phyloP scores from a whole-genome alignment of 1,140 invertebrate genomes.

The Cryptotermes secundus region DNA sequence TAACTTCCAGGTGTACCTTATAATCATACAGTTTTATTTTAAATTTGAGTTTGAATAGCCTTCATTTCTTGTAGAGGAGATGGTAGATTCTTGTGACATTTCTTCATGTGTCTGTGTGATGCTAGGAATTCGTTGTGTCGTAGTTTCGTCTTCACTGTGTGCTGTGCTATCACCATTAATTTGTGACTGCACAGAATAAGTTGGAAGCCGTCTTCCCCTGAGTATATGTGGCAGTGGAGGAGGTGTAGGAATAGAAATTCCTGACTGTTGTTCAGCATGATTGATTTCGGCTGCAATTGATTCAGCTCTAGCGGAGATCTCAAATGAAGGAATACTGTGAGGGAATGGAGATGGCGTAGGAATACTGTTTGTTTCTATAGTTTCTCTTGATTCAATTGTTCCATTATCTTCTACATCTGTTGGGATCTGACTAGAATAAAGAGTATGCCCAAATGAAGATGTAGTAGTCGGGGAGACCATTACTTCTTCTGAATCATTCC shows the following conservation, averaged over 20 bases:
- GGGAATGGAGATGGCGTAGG: constrained; percentile 29
- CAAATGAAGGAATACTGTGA: not conserved
- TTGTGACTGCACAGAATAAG: not conserved
- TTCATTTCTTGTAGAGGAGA: not conserved
- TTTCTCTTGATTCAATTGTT: not conserved
- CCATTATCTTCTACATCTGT: constrained; percentile 1
- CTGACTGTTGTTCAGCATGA: too few species aligned
- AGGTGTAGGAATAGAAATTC: not conserved
- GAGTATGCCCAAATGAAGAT: not conserved
- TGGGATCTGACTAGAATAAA: not conserved
- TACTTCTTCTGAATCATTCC: not conserved
- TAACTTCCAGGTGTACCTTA: not conserved
- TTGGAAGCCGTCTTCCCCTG: not conserved
- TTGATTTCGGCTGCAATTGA: not conserved
- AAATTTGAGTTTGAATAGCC: not conserved
- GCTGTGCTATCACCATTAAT: not conserved
- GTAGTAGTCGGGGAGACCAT: not conserved
- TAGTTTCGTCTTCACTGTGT: not conserved
- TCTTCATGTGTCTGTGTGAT: not conserved
- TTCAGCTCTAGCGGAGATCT: not conserved
- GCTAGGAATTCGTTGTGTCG: not conserved
- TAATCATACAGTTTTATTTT: not conserved
- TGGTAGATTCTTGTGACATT: not conserved
- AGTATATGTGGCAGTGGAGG: not conserved
- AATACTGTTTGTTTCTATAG: not conserved